Evolutionary conservation across 1,140 invertebrate species (phyloP).

Genomic region (Dysdera silvatica): DNA sequence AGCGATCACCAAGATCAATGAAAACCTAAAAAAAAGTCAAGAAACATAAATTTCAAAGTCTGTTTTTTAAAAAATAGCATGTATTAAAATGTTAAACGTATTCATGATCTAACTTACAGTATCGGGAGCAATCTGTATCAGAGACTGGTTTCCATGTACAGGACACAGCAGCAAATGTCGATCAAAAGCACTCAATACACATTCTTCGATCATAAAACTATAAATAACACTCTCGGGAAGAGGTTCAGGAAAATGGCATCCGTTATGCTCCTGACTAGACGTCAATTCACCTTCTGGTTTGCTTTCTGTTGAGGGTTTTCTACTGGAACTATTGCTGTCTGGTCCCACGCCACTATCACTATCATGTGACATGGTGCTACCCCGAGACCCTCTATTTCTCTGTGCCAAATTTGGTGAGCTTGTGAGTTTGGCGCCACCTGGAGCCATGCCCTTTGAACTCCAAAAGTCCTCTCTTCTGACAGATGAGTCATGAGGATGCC

Average conservation of each 20-base stretch:
- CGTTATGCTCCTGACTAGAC: slow-evolving; percentile 24
- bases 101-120: slow-evolving; percentile 57
- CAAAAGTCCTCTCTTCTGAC: slow-evolving; percentile 6
- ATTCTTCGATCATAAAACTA: slow-evolving; percentile 80
- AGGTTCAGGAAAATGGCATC: slow-evolving; percentile 14
- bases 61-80: too few species aligned
- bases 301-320: slow-evolving; percentile 73
- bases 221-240: slow-evolving; percentile 40
- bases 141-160: slow-evolving; percentile 59
- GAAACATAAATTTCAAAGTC: too few species aligned
- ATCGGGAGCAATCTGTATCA: slow-evolving; percentile 74
- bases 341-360: slow-evolving; percentile 67
- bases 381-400: slow-evolving; percentile 54
- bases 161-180: slow-evolving; percentile 62
- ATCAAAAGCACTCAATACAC: slow-evolving; percentile 76
- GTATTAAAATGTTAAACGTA: too few species aligned
- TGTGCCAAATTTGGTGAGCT: slow-evolving; percentile 27
- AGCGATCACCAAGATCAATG: slow-evolving; percentile 70
- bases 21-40: slow-evolving; percentile 64
- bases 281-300: slow-evolving; percentile 47
- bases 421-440: slow-evolving; percentile 9
- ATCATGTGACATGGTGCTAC: slow-evolving; percentile 64
- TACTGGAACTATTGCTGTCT: slow-evolving; percentile 55
- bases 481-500: slow-evolving; percentile 20
- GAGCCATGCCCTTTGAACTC: slow-evolving; percentile 1